phyloP scores from a whole-genome alignment of 2,888 invertebrate genomes.

The Baronia brevicornis region DNA sequence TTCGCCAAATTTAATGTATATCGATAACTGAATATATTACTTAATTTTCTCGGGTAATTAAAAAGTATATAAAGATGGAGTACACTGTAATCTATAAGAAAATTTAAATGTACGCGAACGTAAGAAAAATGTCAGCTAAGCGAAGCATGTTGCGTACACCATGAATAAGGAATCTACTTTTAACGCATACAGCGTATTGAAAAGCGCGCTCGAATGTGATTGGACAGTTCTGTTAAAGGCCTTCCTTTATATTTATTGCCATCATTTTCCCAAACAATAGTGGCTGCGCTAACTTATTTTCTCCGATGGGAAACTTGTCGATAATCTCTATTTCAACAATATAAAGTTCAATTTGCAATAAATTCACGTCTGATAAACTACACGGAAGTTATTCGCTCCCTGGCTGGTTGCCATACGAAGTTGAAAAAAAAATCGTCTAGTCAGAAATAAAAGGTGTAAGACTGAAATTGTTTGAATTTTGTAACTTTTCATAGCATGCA shows the following conservation, averaged over 20 bases:
- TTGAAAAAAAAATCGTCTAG: conserved; percentile 52
- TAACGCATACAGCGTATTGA: conserved; percentile 29
- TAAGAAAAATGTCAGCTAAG: not conserved
- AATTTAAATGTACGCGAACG: not conserved
- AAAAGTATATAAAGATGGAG: too few relatives aligned
- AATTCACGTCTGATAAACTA: conserved; percentile 12
- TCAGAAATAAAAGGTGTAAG: conserved; percentile 53
- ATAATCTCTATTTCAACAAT: conserved; percentile 21
- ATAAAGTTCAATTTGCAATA: conserved; percentile 28
- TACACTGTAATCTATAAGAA: not conserved
- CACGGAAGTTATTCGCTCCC: conserved; percentile 31
- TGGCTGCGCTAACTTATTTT: conserved; percentile 31
- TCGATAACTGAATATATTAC: too few relatives aligned
- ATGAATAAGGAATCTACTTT: conserved; percentile 18
- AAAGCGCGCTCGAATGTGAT: conserved; percentile 33
- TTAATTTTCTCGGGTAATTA: too few relatives aligned
- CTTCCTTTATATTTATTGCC: conserved; percentile 60
- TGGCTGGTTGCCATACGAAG: conserved; percentile 56
- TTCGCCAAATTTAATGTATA: too few relatives aligned
- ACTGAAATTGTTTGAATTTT: conserved; percentile 50
- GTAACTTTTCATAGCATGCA: conserved; percentile 39
- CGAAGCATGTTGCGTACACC: conserved; percentile 10
- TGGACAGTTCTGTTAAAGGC: conserved; percentile 51
- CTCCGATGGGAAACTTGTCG: conserved; percentile 17
- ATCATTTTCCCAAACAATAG: conserved; percentile 62